Percentiles rank a stretch among this genome's conserved stretches.
These are phyloP conservation scores for Drosophila yakuba DNA, from an alignment of 1,140 invertebrate species.

Conservation along the genomic window DNA sequence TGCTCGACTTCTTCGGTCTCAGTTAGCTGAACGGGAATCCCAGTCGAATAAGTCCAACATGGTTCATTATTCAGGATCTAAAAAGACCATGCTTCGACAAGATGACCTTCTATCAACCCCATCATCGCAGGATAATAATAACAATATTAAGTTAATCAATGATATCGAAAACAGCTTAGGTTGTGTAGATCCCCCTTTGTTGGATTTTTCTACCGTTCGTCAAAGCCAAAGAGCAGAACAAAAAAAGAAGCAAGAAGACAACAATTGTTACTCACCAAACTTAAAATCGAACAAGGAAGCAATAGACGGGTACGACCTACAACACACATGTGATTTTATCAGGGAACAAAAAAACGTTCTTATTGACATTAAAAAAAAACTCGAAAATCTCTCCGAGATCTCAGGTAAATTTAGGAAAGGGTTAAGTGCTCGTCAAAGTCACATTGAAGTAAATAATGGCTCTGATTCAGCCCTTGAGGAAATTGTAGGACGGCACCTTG, in stretches of 20 bases:
- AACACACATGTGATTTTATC: constrained; percentile 51
- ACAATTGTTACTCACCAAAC: neutral
- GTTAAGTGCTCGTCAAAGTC: constrained; percentile 8
- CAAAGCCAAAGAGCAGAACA: neutral
- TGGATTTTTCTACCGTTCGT: constrained; percentile 9
- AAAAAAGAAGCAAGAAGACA: constrained; percentile 6
- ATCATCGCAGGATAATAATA: constrained; percentile 61
- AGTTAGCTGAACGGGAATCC: constrained; percentile 18
- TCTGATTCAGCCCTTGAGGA: constrained; percentile 32
- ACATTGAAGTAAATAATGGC: neutral
- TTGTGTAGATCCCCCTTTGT: constrained; percentile 16
- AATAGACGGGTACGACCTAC: constrained; percentile 1
- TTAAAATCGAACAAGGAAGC: neutral
- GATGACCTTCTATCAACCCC: constrained; percentile 13
- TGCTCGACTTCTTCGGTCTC: constrained; percentile 55
- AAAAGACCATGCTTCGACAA: constrained; percentile 27
- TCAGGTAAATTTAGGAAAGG: constrained; percentile 54
- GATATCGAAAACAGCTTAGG: constrained; percentile 18
- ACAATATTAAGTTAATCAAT: constrained; percentile 44
- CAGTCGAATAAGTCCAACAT: constrained; percentile 18
- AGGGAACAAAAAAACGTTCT: constrained; percentile 60
- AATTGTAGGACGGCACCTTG: constrained; percentile 50
- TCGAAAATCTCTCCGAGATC: constrained; percentile 53
- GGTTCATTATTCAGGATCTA: constrained; percentile 33
- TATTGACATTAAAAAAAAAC: constrained; percentile 45